Percentiles rank a stretch among this genome's conserved stretches.
Evolutionary conservation across 2,888 invertebrate species (phyloP).

Genomic region (Norana najaformis): DNA sequence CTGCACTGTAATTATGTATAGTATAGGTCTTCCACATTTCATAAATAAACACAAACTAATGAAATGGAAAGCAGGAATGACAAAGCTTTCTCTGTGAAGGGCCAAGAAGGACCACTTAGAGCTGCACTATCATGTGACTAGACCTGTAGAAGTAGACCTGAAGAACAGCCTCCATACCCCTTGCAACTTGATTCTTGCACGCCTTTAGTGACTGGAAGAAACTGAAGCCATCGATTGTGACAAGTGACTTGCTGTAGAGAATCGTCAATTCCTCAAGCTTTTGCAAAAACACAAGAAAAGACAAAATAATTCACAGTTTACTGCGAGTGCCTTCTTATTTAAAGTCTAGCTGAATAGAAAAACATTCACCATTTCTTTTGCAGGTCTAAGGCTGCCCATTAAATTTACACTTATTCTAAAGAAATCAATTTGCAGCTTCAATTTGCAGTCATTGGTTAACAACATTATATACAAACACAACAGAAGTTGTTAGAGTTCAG

Average conservation of each 20-base stretch:
- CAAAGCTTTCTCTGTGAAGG: neutral
- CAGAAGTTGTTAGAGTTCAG: neutral
- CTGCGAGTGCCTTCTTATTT: neutral
- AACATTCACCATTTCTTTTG: too few species aligned
- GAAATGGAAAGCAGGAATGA: neutral
- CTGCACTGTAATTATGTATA: too few species aligned
- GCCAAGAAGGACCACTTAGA: neutral
- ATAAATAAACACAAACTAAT: neutral
- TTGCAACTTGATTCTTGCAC: slow-evolving; percentile 77
- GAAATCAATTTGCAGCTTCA: neutral
- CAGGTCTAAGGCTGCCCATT: neutral
- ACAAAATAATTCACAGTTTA: neutral
- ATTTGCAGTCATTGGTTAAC: neutral
- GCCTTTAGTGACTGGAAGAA: slow-evolving; percentile 79
- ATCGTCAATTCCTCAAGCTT: slow-evolving; percentile 75
- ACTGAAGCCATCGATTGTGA: slow-evolving; percentile 76
- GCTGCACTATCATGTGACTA: neutral
- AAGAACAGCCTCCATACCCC: slow-evolving; percentile 68
- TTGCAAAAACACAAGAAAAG: slow-evolving; percentile 29
- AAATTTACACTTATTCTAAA: neutral
- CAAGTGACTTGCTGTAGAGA: slow-evolving; percentile 74
- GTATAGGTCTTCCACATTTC: neutral
- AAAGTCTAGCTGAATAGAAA: too few species aligned
- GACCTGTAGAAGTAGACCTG: neutral
- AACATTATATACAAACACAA: neutral